Evolutionary conservation across 2,113 vertebrate species (phyloP), one percentile per base, ranked within the genome.

Genomic region (Nothocercus julius): DNA sequence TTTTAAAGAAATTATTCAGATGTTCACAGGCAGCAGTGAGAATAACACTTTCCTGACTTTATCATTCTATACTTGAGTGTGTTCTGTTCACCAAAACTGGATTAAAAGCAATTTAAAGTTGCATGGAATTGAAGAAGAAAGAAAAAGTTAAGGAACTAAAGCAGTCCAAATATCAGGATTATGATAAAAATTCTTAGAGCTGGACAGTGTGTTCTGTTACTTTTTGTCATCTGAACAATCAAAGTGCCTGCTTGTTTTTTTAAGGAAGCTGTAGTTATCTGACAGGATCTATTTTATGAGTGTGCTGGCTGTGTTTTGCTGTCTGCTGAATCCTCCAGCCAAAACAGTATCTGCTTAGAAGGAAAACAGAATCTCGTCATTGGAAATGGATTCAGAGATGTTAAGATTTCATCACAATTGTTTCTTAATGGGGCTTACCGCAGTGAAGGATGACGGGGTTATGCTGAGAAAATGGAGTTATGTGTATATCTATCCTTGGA

Each of bases 211-310:
- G 32, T 62, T 66, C 67, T 42, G 25, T 28, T 94, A 68, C 19
- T 85, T 90, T 88, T 94, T 92, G 49, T 85, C 80, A 93, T 72
- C 67, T 30, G 84, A 91, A 85, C n/a, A 87, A 92, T 79, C 40
- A 70, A 77, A 80, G 45, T 45, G 27, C 34, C 85, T 7, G 1
- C 27, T 89, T 49, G 38, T 88, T 89, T 93, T n/a, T 88, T 91
- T 58, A 84, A 87, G 74, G 81, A 76, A 91, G 32, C 59, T 30
- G 15, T 69, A 47, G 58, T 69, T 92, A 62, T 96, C 93, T 97
- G 90, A 91, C 70, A 93, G 6, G 58, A 87, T 88, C 68, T 94
- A 68, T 85, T 91, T 90, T 67, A 47, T 89, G 69, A 77, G 20
- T 80, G 74, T 81, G 16, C 79, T 92, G 87, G 67, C 87, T 96